Evolutionary conservation across 2,113 vertebrate genomes (phyloP).

Genomic region (Peromyscus leucopus): DNA sequence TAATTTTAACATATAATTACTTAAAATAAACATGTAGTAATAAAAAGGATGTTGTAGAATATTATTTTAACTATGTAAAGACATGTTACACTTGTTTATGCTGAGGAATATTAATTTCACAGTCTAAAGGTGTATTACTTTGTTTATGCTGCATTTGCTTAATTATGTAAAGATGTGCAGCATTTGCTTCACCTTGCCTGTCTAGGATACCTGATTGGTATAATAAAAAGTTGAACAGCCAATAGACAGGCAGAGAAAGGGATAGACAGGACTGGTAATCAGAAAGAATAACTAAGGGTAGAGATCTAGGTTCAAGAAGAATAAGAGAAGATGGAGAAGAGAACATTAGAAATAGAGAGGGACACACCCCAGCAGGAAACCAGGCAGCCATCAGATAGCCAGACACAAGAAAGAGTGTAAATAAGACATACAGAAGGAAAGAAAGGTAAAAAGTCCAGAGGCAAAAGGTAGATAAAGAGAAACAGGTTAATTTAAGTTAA

Average conservation of each 20-base stretch:
- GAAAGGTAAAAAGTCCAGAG: neutral
- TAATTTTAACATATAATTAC: neutral
- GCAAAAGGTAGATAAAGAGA: neutral
- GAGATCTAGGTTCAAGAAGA: neutral
- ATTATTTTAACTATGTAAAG: neutral
- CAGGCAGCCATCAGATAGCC: neutral
- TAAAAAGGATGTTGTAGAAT: neutral
- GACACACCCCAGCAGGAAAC: neutral
- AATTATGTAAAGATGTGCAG: neutral
- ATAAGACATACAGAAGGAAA: neutral
- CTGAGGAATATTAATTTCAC: neutral
- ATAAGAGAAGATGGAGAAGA: neutral
- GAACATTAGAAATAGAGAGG: neutral
- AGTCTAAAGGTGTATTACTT: too few species aligned
- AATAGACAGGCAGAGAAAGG: neutral
- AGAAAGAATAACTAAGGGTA: neutral
- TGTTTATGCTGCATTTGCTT: neutral
- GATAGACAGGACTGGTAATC: neutral
- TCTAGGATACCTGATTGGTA: neutral
- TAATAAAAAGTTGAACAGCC: neutral
- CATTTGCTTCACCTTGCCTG: neutral
- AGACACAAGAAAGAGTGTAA: neutral
- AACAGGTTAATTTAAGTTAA: neutral
- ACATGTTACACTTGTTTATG: neutral
- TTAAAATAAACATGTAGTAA: conserved; percentile 5